Base-by-base conservation (phyloP, 2,888 invertebrate species). In the Brachyopa scutellaris region DNA sequence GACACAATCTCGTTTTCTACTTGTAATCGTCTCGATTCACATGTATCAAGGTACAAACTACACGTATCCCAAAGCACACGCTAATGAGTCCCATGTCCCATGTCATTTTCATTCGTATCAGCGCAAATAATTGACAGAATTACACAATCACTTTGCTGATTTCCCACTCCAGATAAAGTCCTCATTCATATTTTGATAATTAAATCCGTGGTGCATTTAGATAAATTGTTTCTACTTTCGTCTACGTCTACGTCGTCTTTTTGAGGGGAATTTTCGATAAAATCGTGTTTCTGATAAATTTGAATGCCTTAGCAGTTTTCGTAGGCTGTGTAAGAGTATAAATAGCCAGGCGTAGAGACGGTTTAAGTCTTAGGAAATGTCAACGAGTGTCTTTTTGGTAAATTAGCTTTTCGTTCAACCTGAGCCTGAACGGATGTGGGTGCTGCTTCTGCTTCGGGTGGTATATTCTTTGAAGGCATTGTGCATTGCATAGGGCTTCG, bases 101-200 rank as follows among this genome's bases (percentile, higher is more conserved):
- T 3, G n/a, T n/a, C n/a, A 47, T 55, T 64, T 7, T 11, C 26
- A 21, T 36, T 38, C 38, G 11, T 33, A 66, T 49, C 9, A 59
- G 49, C 74, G 40, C 36, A 59, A 49, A 74, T 66, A 70, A 72
- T 76, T 78, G 64, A 26, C 55, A 47, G 31, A 55, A 49, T 66
- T 66, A 45, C 31, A 73, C 57, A 59, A 61, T 59, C 66, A 45
- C 11, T 17, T 19, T 17, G 51, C 59, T 47, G 73, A 66, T 73
- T 66, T 73, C 53, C 42, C 73, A 61, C 66, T 66, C 38, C 36
- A 51, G 78, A 79, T 79, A 53, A 38, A 53, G 13, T 31, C 49
- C 45, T 15, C 64, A 66, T 59, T 73, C 19, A 47, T 38, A 51
- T 78, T 66, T 53, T 66, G 57, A 59, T 73, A 72, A 73, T 59